A percentile compares a stretch with the other conserved stretches of the same genome.
These are phyloP conservation scores for Netelia inedita DNA, from an alignment of 2,888 invertebrate species.

Conservation along the genomic window DNA sequence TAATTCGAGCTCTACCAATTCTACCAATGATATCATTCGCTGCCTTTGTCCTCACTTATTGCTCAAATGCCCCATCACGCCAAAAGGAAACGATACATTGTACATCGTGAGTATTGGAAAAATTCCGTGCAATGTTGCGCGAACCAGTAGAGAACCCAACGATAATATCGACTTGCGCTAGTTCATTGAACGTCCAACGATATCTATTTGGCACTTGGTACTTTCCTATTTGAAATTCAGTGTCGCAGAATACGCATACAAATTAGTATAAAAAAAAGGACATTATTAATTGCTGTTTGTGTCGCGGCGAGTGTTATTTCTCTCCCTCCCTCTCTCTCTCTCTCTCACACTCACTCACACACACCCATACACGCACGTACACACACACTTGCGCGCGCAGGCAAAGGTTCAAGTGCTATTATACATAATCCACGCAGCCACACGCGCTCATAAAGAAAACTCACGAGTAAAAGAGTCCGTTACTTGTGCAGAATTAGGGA, in stretches of 20 bases:
- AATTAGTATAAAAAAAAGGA: slow-evolving; percentile 19
- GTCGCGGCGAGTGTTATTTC: not conserved
- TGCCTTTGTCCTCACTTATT: not conserved
- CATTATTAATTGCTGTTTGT: not conserved
- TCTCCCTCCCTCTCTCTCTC: not conserved
- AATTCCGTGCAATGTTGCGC: slow-evolving; percentile 36
- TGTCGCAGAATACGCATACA: slow-evolving; percentile 30
- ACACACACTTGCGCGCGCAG: no score
- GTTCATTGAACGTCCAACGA: slow-evolving; percentile 46
- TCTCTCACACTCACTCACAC: no score
- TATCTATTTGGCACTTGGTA: slow-evolving; percentile 71
- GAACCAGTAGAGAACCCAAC: slow-evolving; percentile 25
- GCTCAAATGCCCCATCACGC: slow-evolving; percentile 43
- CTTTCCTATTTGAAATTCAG: slow-evolving; percentile 37
- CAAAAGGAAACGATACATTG: slow-evolving; percentile 34
- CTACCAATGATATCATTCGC: no score
- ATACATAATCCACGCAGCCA: no score
- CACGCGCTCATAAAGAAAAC: not conserved
- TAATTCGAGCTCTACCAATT: slow-evolving; percentile 1
- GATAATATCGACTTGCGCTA: slow-evolving; percentile 22
- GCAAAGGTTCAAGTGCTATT: no score
- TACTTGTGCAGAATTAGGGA: slow-evolving; percentile 47
- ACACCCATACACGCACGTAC: no score
- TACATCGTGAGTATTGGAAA: slow-evolving; percentile 27
- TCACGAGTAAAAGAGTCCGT: slow-evolving; percentile 9